Base-by-base conservation (phyloP, 2,797 vertebrate species). In the Hypotaenidia okinawae region DNA sequence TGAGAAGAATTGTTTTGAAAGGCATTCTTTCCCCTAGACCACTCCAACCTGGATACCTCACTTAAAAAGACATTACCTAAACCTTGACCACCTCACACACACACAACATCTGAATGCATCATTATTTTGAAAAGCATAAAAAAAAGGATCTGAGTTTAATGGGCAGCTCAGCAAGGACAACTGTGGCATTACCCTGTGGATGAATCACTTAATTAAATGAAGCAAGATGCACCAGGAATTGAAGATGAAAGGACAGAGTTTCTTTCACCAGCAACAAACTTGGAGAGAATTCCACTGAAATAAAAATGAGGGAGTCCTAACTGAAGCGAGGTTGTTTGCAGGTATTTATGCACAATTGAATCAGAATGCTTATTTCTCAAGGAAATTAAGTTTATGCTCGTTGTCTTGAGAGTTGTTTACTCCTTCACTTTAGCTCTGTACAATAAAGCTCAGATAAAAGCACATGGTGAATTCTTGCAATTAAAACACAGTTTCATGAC, bases 111-210 rank as follows among this genome's bases (percentile, higher is more conserved):
- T 13, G 41, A 77, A 41, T 7, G 14, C 21, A 43, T 23, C 68
- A 13, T 80, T 51, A 64, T 72, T 51, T 66, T 58, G 39, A 76
- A 73, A 69, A 72, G 54, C 62, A 66, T 35, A 43, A 45, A 37
- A 37, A 43, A 28, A 43, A 63, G 49, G 37, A 61, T 49, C 54
- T 39, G 52, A 85, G 87, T 39, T 93, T 85, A 78, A 89, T 76
- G 67, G 83, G 67, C 59, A 84, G 75, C 83, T 69, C 77, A 77
- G 39, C 91, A 84, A 94, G 83, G 77, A 84, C 85, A 74, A 32
- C 11, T 0, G 35, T 47, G 52, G 73, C 73, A 86, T 88, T 49
- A 88, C 47, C 63, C 61, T 30, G n/a, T 15, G 41, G 43, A 47
- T 86, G 25, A 83, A 88, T 86, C 57, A 45, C n/a, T 62, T 73